These are phyloP conservation scores for Pandion haliaetus DNA, from an alignment of 2,113 vertebrate genomes.

Conservation along the genomic window DNA sequence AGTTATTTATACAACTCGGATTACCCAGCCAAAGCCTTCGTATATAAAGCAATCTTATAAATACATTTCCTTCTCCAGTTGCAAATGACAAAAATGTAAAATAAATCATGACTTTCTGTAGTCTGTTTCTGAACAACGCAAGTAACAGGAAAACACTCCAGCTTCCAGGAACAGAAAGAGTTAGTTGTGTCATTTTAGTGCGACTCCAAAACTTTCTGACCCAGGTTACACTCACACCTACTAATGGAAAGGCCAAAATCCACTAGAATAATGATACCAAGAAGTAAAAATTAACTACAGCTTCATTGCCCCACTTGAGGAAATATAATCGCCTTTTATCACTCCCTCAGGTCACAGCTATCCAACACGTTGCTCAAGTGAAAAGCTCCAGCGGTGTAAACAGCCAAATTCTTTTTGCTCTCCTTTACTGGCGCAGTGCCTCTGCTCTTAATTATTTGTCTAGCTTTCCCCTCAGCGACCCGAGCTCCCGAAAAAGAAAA, in stretches of 20 bases:
- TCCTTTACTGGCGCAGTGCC: background rate
- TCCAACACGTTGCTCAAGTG: fast-evolving
- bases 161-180: background rate
- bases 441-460: background rate
- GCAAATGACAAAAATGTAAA: fast-evolving
- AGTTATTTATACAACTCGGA: slow-evolving; percentile 11
- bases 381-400: background rate
- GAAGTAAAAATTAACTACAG: background rate
- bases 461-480: background rate
- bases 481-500: background rate
- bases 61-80: background rate
- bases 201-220: background rate
- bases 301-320: background rate
- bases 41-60: background rate
- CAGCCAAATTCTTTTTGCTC: background rate
- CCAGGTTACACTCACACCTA: fast-evolving
- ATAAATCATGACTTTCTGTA: background rate
- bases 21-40: background rate
- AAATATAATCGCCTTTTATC: fast-evolving
- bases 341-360: background rate
- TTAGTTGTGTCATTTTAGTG: fast-evolving
- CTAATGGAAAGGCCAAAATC: background rate
- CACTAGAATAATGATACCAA: fast-evolving
- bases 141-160: background rate
- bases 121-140: background rate